phyloP scores from a whole-genome alignment of 2,113 vertebrate species.

The Alces alces region DNA sequence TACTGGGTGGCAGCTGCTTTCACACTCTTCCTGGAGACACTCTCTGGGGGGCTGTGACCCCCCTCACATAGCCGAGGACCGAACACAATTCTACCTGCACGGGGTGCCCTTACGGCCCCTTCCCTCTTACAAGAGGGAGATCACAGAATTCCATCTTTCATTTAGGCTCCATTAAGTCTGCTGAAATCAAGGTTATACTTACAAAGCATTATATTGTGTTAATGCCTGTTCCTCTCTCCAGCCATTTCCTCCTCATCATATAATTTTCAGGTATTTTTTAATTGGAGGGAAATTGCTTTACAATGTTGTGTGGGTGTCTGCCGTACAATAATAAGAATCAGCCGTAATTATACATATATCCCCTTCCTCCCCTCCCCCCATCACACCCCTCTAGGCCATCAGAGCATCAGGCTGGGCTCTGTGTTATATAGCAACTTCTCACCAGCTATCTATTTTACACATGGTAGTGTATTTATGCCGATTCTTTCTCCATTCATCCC shows the following conservation, averaged over 20 bases:
- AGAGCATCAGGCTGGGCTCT: background rate
- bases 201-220: background rate
- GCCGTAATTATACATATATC: background rate
- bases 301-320: background rate
- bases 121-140: conserved; percentile 2
- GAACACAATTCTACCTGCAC: background rate
- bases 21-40: background rate
- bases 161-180: conserved; percentile 13
- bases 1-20: background rate
- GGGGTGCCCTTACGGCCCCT: background rate
- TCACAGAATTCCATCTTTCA: background rate
- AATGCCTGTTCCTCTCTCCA: background rate
- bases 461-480: background rate
- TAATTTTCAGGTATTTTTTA: background rate
- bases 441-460: background rate
- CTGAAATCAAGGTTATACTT: background rate
- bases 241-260: background rate
- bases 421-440: background rate
- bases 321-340: background rate
- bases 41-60: background rate
- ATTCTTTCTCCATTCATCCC: background rate
- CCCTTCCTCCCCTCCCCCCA: background rate
- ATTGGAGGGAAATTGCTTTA: background rate
- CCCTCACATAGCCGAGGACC: background rate
- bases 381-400: background rate